Conservation (phyloP, 1,140 invertebrate genomes). For the Thaumatotibia leucotreta region DNA sequence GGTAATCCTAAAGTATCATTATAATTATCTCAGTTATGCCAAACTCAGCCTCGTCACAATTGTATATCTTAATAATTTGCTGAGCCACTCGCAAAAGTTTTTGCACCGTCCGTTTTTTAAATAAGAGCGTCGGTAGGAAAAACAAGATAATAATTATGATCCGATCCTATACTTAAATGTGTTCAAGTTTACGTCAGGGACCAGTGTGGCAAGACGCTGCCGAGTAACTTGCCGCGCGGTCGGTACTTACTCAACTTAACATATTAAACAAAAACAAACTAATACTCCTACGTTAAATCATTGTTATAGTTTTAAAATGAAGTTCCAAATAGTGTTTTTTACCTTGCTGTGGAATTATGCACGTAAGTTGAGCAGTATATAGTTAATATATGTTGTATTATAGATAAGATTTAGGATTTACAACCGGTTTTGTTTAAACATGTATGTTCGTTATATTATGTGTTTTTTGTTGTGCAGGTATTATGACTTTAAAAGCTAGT, state of each 20-base stretch:
- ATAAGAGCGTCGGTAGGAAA: neutral
- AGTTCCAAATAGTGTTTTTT: constrained; percentile 18
- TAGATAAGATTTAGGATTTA: neutral
- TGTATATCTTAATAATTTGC: neutral
- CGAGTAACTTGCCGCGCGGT: neutral
- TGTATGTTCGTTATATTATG: neutral
- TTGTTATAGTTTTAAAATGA: neutral
- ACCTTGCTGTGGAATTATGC: constrained; percentile 23
- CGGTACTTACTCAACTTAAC: neutral
- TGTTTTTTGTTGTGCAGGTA: neutral
- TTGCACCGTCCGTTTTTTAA: neutral
- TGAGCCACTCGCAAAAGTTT: neutral
- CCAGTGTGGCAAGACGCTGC: constrained; percentile 1
- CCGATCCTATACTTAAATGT: constrained; percentile 3
- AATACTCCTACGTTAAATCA: neutral
- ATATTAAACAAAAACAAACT: neutral
- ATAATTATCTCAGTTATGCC: no score
- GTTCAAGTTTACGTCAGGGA: neutral
- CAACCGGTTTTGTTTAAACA: neutral
- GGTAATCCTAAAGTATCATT: no score
- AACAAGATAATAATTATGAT: constrained; percentile 12
- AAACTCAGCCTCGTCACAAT: no score
- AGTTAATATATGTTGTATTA: neutral
- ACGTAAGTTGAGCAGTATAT: constrained; percentile 21
- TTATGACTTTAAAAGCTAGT: neutral